Evolutionary conservation across 2,888 invertebrate genomes (phyloP).

Genomic region (Lapara coniferarum): DNA sequence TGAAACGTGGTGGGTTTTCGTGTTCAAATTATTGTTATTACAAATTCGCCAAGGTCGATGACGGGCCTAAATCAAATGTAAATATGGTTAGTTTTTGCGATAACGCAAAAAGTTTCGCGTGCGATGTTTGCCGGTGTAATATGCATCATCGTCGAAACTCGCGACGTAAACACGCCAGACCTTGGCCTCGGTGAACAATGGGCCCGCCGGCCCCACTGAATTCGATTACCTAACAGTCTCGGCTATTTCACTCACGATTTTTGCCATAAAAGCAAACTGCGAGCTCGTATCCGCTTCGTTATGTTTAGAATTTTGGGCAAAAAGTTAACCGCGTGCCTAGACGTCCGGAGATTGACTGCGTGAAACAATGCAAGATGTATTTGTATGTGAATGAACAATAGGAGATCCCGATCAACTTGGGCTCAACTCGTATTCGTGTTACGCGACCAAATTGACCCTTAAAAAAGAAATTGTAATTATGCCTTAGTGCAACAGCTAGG

Average conservation of each 20-base stretch:
- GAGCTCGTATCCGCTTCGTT: conserved; percentile 26
- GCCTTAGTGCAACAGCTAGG: too few species aligned
- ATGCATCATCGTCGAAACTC: conserved; percentile 57
- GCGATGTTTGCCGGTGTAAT: conserved; percentile 48
- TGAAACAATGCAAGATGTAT: background rate
- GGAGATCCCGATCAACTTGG: too few species aligned
- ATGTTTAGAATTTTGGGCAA: background rate
- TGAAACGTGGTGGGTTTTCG: conserved; percentile 54
- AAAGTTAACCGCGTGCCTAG: background rate
- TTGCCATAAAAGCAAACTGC: conserved; percentile 47
- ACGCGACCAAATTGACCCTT: too few species aligned
- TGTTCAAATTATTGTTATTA: conserved; percentile 60
- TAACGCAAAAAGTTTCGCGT: conserved; percentile 37
- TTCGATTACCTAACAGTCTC: conserved; percentile 73
- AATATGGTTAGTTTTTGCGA: conserved; percentile 8
- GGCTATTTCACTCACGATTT: conserved; percentile 75
- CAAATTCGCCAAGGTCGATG: conserved; percentile 52
- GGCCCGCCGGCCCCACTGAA: conserved; percentile 73
- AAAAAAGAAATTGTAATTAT: too few species aligned
- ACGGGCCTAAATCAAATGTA: conserved; percentile 21
- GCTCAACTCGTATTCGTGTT: too few species aligned
- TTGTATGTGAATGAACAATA: background rate
- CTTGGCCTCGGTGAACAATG: conserved; percentile 78
- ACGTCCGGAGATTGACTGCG: background rate
- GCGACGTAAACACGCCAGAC: conserved; percentile 76